A percentile compares a stretch with the other conserved stretches of the same genome.
These are phyloP conservation scores for Mythimna vitellina DNA, from an alignment of 2,888 invertebrate species.

Conservation along the genomic window DNA sequence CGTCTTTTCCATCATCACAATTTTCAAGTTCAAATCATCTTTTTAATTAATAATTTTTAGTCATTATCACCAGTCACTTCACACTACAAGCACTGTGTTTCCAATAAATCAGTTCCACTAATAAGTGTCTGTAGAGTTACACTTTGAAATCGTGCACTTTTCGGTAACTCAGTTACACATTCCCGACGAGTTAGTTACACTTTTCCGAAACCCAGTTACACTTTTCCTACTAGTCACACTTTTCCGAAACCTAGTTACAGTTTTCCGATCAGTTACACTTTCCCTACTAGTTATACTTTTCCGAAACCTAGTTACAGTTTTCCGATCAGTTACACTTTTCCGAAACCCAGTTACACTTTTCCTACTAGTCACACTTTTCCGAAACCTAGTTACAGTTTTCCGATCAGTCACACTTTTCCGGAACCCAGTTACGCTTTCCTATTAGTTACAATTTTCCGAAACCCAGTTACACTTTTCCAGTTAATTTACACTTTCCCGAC, in stretches of 20 bases:
- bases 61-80: conserved; percentile 21
- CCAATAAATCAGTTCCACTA: conserved; percentile 16
- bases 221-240: neutral
- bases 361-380: neutral
- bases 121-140: neutral
- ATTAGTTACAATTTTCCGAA: neutral
- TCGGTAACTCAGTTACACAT: neutral
- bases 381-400: neutral
- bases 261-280: neutral
- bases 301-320: neutral
- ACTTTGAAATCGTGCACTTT: neutral
- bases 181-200: neutral
- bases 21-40: conserved; percentile 8
- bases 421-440: neutral
- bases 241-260: neutral
- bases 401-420: neutral
- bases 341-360: neutral
- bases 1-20: conserved; percentile 10
- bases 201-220: neutral
- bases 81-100: conserved; percentile 11
- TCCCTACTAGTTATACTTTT: neutral
- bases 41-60: conserved; percentile 5
- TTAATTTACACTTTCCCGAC: neutral
- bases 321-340: neutral
- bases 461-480: no score